A percentile compares a stretch with the other conserved stretches of the same genome.
These are phyloP conservation scores for Drosophila lowei DNA, from an alignment of 1,140 invertebrate species.

Conservation along the genomic window DNA sequence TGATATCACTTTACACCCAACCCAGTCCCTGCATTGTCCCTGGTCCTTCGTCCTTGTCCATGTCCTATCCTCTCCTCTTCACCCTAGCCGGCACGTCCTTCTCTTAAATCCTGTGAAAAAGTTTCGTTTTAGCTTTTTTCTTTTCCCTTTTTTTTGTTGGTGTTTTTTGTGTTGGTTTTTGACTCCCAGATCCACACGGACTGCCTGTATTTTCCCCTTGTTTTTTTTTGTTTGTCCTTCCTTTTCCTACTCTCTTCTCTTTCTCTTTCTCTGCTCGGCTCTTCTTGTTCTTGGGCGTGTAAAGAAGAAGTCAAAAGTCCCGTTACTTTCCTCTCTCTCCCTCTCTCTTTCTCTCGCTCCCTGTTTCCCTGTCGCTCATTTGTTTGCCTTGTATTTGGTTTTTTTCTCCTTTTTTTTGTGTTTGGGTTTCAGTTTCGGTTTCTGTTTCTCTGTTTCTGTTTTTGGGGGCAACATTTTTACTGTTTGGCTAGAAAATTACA, in stretches of 20 bases:
- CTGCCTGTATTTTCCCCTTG: slow-evolving; percentile 23
- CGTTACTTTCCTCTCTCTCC: slow-evolving; percentile 28
- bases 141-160: slow-evolving; percentile 19
- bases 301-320: slow-evolving; percentile 79
- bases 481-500: slow-evolving; percentile 80
- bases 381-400: slow-evolving; percentile 71
- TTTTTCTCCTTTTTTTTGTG: slow-evolving; percentile 18
- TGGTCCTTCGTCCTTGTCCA: slow-evolving; percentile 18
- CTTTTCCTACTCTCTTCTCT: slow-evolving; percentile 20
- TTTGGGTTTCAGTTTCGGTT: slow-evolving; percentile 18
- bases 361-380: slow-evolving; percentile 62
- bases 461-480: slow-evolving; percentile 40
- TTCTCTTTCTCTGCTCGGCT: slow-evolving; percentile 15
- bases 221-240: slow-evolving; percentile 4
- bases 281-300: slow-evolving; percentile 55
- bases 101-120: slow-evolving; percentile 48
- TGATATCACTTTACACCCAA: slow-evolving; percentile 76
- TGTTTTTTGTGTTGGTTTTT: slow-evolving; percentile 5
- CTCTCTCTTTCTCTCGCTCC: too few species aligned
- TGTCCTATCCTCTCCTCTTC: too few species aligned
- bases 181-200: slow-evolving; percentile 12
- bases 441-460: slow-evolving; percentile 4
- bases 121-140: slow-evolving; percentile 71
- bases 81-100: not conserved
- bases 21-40: not conserved